These are phyloP conservation scores for Leptarthrus brevirostris DNA, from an alignment of 2,888 invertebrate genomes.

Conservation along the genomic window DNA sequence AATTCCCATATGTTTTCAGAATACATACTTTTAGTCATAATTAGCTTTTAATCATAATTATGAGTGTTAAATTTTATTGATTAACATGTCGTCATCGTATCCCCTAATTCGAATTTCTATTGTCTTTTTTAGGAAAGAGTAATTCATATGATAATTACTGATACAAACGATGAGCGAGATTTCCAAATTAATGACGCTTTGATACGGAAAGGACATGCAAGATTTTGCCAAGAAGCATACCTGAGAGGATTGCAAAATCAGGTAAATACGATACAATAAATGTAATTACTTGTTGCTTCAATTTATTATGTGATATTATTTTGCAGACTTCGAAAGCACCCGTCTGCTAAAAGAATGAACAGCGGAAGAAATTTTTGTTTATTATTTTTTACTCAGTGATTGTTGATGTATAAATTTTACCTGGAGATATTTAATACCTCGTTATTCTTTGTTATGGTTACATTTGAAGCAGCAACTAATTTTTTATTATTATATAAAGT, in stretches of 20 bases:
- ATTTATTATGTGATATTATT: constrained; percentile 8
- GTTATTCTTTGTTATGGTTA: background rate
- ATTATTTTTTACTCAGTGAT: background rate
- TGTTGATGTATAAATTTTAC: background rate
- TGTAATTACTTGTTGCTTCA: constrained; percentile 25
- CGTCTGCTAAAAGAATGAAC: constrained; percentile 33
- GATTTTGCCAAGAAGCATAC: background rate
- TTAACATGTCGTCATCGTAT: too few relatives aligned
- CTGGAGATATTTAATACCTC: background rate
- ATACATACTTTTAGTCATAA: too few relatives aligned
- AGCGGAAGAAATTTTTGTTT: background rate
- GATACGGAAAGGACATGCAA: constrained; percentile 42
- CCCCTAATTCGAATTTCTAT: too few relatives aligned
- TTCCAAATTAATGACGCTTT: constrained; percentile 52
- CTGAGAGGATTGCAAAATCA: background rate
- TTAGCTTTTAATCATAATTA: too few relatives aligned
- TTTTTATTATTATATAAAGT: constrained; percentile 1
- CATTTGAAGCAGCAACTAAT: constrained; percentile 33
- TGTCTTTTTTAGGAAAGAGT: constrained; percentile 44
- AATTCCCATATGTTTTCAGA: too few relatives aligned
- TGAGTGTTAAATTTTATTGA: too few relatives aligned
- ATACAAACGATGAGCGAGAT: constrained; percentile 50
- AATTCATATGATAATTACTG: constrained; percentile 46
- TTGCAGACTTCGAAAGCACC: constrained; percentile 25
- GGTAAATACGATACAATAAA: background rate